Percentiles rank a stretch among this genome's conserved stretches.
Evolutionary conservation across 2,888 invertebrate species (phyloP).

Genomic region (Amphipoea oculea): DNA sequence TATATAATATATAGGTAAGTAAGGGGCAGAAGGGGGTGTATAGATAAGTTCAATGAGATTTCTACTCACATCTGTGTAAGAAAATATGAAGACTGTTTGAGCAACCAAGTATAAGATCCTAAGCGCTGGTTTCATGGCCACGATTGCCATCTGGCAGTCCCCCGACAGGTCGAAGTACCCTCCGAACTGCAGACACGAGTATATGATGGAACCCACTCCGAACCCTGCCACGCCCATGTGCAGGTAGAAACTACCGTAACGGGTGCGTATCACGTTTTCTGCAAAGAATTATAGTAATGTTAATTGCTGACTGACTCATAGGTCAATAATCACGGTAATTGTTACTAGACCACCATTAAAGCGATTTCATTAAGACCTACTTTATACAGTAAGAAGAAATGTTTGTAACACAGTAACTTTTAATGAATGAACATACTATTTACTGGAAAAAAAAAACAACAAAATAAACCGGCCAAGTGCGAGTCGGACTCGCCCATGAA

Average conservation of each 20-base stretch:
- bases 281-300: conserved; percentile 20
- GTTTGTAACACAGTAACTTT: too few relatives aligned
- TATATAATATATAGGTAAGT: too few relatives aligned
- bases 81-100: conserved; percentile 93
- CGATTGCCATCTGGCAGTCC: conserved; percentile 91
- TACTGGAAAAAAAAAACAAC: too few relatives aligned
- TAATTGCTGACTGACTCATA: neutral
- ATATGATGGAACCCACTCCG: conserved; percentile 93
- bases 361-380: too few relatives aligned
- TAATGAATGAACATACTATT: too few relatives aligned
- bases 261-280: conserved; percentile 81
- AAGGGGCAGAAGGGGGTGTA: neutral
- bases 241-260: conserved; percentile 92
- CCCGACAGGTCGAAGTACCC: conserved; percentile 92
- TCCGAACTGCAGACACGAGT: conserved; percentile 93
- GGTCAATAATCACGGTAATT: too few relatives aligned
- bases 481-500: too few relatives aligned
- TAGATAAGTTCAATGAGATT: neutral
- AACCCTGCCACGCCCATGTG: conserved; percentile 92
- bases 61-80: conserved; percentile 92
- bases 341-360: too few relatives aligned
- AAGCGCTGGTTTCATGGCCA: conserved; percentile 91
- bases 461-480: too few relatives aligned
- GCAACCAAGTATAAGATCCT: conserved; percentile 92
- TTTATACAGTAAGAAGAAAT: too few relatives aligned